These are phyloP conservation scores for Philopedon plagiatum DNA, from an alignment of 2,888 invertebrate genomes.

Conservation along the genomic window DNA sequence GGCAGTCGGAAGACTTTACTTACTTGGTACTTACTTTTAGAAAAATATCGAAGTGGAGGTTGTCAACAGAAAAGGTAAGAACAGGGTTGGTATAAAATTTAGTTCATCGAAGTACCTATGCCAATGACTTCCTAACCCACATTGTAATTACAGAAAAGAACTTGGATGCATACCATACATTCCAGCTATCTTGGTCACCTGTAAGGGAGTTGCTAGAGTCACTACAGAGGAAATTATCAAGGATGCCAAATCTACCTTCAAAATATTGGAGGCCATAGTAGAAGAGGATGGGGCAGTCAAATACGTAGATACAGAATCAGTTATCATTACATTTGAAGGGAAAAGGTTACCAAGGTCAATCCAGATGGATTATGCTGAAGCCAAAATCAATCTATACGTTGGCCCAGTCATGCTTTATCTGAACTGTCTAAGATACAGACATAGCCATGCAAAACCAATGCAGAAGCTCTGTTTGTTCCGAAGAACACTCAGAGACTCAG, in stretches of 20 bases:
- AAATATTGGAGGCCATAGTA: neutral
- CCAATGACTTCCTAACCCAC: too few species aligned
- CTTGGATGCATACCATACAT: too few species aligned
- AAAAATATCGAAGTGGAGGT: too few species aligned
- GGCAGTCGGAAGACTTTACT: neutral
- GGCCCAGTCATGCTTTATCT: neutral
- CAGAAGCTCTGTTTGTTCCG: neutral
- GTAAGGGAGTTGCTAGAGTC: too few species aligned
- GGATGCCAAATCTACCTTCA: neutral
- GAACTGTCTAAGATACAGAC: neutral
- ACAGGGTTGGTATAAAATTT: too few species aligned
- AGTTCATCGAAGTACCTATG: too few species aligned
- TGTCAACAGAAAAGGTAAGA: neutral
- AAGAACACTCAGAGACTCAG: neutral
- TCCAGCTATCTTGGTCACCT: too few species aligned
- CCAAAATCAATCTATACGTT: neutral
- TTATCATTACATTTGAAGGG: neutral
- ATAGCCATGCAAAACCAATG: neutral
- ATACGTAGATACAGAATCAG: neutral
- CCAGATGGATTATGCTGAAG: neutral
- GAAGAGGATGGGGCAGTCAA: neutral
- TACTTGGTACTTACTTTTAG: too few species aligned
- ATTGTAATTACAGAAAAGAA: too few species aligned
- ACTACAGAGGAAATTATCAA: neutral
- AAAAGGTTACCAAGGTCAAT: neutral